Evolutionary conservation across 2,797 vertebrate species (phyloP).

Genomic region (Streptopelia turtur): DNA sequence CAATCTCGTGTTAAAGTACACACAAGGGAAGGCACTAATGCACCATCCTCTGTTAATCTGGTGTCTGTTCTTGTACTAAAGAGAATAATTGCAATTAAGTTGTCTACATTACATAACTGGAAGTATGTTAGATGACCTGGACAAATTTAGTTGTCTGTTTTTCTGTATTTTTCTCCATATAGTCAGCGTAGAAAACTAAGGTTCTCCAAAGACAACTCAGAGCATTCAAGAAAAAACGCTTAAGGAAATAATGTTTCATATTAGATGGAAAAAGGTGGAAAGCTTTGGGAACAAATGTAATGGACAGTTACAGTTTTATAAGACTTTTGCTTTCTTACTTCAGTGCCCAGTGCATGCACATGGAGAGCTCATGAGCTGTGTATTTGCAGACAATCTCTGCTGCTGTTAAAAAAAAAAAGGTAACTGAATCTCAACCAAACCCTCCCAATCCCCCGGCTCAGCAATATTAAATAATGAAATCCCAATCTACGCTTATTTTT

Average conservation of each 20-base stretch:
- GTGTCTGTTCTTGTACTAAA: neutral
- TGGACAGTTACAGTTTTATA: neutral
- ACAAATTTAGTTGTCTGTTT: neutral
- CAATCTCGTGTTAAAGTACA: neutral
- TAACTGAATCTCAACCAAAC: fast-evolving
- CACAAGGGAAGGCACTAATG: neutral
- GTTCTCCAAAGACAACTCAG: neutral
- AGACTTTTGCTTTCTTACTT: neutral
- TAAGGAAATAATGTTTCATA: neutral
- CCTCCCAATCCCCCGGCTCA: fast-evolving
- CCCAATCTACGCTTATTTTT: fast-evolving
- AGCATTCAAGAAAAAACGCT: neutral
- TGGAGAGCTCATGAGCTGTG: neutral
- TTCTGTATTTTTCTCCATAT: neutral
- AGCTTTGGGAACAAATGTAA: neutral
- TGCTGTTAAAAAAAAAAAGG: neutral
- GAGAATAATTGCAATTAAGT: neutral
- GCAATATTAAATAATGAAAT: neutral
- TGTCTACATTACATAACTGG: neutral
- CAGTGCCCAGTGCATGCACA: too few species aligned
- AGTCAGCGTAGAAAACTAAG: neutral
- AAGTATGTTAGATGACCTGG: neutral
- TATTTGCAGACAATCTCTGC: neutral
- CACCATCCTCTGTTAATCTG: neutral
- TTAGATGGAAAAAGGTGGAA: neutral